Evolutionary conservation across 2,797 vertebrate species (phyloP).

Genomic region (Anabas testudineus): DNA sequence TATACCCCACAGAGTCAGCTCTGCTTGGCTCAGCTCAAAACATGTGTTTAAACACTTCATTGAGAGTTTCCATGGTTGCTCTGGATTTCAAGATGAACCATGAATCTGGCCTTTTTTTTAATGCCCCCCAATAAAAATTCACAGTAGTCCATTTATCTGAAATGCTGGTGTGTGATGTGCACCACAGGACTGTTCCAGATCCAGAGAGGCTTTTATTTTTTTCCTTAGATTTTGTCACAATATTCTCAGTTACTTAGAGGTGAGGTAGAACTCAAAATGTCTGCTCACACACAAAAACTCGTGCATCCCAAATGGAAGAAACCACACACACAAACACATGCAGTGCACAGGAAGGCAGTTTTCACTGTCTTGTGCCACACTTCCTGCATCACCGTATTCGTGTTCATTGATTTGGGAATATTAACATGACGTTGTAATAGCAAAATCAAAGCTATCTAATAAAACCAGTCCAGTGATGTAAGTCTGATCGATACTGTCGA

Average conservation of each 20-base stretch:
- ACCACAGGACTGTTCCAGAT: constrained; percentile 50
- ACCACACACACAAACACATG: too few relatives aligned
- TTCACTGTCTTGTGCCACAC: constrained; percentile 25
- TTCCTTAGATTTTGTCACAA: constrained; percentile 23
- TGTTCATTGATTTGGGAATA: constrained; percentile 67
- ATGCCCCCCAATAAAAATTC: constrained; percentile 75
- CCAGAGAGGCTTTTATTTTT: constrained; percentile 26
- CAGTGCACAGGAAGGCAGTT: too few relatives aligned
- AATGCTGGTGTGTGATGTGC: constrained; percentile 61
- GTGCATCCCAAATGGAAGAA: too few relatives aligned
- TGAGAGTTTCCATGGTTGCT: constrained; percentile 72
- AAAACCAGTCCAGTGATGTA: constrained; percentile 66
- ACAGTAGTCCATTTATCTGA: constrained; percentile 74
- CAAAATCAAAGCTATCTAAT: constrained; percentile 67
- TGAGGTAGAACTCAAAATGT: constrained; percentile 17
- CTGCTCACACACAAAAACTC: too few relatives aligned
- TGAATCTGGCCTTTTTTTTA: constrained; percentile 67
- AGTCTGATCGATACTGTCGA: constrained; percentile 74
- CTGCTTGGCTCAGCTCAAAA: constrained; percentile 67
- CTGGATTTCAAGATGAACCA: constrained; percentile 70
- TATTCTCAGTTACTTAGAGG: constrained; percentile 44
- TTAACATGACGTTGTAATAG: constrained; percentile 62
- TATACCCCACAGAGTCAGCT: constrained; percentile 79
- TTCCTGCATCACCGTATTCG: constrained; percentile 57
- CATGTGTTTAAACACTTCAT: constrained; percentile 83